Evolutionary conservation across 2,888 invertebrate species (phyloP).

Genomic region (Diloba caeruleocephala): DNA sequence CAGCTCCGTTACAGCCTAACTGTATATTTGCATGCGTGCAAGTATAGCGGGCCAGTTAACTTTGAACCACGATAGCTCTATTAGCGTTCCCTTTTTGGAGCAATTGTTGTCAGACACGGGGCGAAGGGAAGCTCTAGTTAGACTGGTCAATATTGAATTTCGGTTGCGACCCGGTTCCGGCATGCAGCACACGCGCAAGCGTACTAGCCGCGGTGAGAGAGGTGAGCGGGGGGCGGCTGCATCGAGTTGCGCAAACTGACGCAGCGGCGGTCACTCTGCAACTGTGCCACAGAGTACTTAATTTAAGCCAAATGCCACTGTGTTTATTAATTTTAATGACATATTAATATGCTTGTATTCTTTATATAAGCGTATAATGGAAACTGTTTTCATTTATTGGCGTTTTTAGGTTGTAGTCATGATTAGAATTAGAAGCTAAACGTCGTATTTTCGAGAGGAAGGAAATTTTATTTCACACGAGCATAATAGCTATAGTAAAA

Average conservation of each 20-base stretch:
- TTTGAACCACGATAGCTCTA: slow-evolving; percentile 65
- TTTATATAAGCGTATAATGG: too few species aligned
- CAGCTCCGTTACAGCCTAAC: slow-evolving; percentile 80
- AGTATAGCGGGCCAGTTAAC: slow-evolving; percentile 67
- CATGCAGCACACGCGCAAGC: slow-evolving; percentile 87
- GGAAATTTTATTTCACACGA: slow-evolving; percentile 7
- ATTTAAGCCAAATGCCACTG: slow-evolving; percentile 54
- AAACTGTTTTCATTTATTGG: too few species aligned
- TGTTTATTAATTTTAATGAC: slow-evolving; percentile 26
- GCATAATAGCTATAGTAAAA: slow-evolving; percentile 5
- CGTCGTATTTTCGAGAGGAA: slow-evolving; percentile 4
- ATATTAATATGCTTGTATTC: slow-evolving; percentile 17
- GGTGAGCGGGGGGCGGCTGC: slow-evolving; percentile 74
- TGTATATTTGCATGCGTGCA: slow-evolving; percentile 89
- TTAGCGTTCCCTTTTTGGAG: slow-evolving; percentile 51
- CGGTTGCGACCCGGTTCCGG: slow-evolving; percentile 87
- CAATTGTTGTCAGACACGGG: slow-evolving; percentile 46
- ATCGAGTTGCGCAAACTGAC: slow-evolving; percentile 87
- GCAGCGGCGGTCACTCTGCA: slow-evolving; percentile 80
- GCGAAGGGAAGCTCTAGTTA: slow-evolving; percentile 69
- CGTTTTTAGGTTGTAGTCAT: too few species aligned
- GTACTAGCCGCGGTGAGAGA: slow-evolving; percentile 68
- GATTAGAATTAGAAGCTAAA: too few species aligned
- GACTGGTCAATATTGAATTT: slow-evolving; percentile 74
- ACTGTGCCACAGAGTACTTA: slow-evolving; percentile 56